These are phyloP conservation scores for Dunckerocampus dactyliophorus DNA, from an alignment of 2,113 vertebrate species.

Conservation along the genomic window DNA sequence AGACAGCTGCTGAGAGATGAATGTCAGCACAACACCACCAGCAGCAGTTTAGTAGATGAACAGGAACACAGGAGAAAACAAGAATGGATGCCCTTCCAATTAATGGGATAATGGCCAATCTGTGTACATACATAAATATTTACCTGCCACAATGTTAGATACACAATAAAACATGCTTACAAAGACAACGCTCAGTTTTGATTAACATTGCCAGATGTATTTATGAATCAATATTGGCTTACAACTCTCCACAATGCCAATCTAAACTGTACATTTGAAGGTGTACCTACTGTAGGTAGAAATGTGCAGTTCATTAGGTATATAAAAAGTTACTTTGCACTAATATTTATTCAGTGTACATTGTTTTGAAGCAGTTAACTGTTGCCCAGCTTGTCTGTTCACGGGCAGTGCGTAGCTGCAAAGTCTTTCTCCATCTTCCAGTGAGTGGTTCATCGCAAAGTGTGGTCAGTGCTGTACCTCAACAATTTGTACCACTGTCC, in stretches of 20 bases:
- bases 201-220: neutral
- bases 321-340: constrained; percentile 7
- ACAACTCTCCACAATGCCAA: neutral
- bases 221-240: neutral
- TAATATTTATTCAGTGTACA: constrained; percentile 38
- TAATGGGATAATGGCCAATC: too few relatives aligned
- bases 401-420: neutral
- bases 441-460: neutral
- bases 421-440: constrained; percentile 1
- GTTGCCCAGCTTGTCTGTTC: neutral
- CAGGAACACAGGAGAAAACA: neutral
- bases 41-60: neutral
- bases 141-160: too few relatives aligned
- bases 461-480: constrained; percentile 55
- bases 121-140: too few relatives aligned
- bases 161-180: too few relatives aligned
- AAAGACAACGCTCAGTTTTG: neutral
- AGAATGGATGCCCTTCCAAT: too few relatives aligned
- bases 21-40: constrained; percentile 34
- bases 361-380: constrained; percentile 17
- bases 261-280: too few relatives aligned
- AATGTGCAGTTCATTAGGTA: neutral
- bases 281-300: too few relatives aligned
- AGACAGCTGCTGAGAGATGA: constrained; percentile 41
- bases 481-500: constrained; percentile 44